These are phyloP conservation scores for Campylomormyrus numenius DNA, from an alignment of 2,113 vertebrate genomes.

Conservation along the genomic window DNA sequence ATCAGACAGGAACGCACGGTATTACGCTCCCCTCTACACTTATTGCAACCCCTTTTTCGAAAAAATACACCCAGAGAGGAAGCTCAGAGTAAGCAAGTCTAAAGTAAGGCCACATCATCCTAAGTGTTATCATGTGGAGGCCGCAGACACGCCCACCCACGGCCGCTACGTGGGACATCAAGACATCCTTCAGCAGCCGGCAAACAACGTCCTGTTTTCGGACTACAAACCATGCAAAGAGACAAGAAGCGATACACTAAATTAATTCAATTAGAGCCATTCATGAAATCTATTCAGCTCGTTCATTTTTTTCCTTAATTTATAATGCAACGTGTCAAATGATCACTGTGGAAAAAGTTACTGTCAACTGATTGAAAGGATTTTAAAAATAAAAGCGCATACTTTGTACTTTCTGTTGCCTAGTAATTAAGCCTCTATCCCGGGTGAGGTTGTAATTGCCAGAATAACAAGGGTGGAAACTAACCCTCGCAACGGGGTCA, in stretches of 20 bases:
- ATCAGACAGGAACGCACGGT: background rate
- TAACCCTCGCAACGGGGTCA: background rate
- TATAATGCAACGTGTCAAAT: background rate
- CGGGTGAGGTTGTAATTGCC: background rate
- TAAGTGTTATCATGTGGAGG: background rate
- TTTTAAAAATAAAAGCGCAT: background rate
- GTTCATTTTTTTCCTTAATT: background rate
- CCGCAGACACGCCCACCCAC: background rate
- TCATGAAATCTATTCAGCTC: background rate
- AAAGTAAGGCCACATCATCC: constrained; percentile 4
- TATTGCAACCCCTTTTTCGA: background rate
- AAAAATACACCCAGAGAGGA: background rate
- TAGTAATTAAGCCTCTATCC: background rate
- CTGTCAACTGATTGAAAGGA: background rate
- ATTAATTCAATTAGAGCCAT: background rate
- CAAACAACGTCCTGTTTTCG: background rate
- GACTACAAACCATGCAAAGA: background rate
- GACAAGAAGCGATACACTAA: background rate
- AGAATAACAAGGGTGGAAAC: background rate
- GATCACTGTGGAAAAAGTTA: background rate
- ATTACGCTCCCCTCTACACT: background rate
- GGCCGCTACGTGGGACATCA: background rate
- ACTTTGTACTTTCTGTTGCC: background rate
- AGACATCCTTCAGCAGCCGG: background rate
- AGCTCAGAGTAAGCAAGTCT: background rate